Base-by-base conservation (phyloP, 2,888 invertebrate species). In the Aelia acuminata region DNA sequence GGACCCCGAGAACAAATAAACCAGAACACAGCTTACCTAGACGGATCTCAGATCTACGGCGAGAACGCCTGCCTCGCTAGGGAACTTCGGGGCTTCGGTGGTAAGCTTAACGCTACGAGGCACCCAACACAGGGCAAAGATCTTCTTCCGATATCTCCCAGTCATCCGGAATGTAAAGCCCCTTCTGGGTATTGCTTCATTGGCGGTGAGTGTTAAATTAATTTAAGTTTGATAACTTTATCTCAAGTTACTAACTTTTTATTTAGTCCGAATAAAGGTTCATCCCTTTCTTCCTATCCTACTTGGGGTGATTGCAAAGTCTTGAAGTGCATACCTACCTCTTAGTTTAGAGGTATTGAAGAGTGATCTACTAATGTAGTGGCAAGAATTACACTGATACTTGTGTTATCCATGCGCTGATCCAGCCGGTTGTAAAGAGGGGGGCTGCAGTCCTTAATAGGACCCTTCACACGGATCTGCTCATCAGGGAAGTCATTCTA, bases 1-100 rank as follows among this genome's bases (percentile, higher is more conserved):
- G 96, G 98, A 18, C 96, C 97, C 0, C 94, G 98, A 89, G 98
- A 98, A 91, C 98, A 98, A 93, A 96, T 98, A 26, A 98, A 99
- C 92, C 97, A 98, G 92, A 98, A 98, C 92, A 97, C 98, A 0
- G 97, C 97, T 0, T 98, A 95, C 92, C 93, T 98, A 88, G 98
- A 98, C 91, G 96, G 94, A 0, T 98, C 98, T 0, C 96, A 96
- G 90, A 93, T 99, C 43, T 98, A 98, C 91, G 98, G 98, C 0
- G 97, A 98, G 91, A 97, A 97, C 91, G 94, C 94, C 2, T 98
- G 98, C 91, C 95, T 97, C 50, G 94, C 95, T 0, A 94, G 95
- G 70, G 94, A 95, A 88, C 93, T 99, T 47, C 94, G 97, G 84
- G 95, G 97, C 0, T 95, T 95, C 91, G 95, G 95, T 89, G 97